Conservation (phyloP, 92 coral and sea anemone species). For the Epizoanthus illoricatus region DNA sequence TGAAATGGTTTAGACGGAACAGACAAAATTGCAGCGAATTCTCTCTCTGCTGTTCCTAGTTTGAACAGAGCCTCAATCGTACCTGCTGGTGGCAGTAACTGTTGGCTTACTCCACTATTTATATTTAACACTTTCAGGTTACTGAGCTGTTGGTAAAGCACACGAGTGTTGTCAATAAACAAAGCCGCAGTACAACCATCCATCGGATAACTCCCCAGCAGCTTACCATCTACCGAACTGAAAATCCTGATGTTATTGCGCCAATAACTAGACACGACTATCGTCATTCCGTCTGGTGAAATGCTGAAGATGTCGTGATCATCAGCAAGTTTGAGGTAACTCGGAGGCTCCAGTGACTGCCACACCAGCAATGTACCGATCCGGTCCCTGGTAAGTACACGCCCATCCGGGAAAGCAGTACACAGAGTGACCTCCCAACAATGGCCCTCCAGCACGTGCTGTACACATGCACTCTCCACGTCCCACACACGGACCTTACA, state of each 20-base stretch:
- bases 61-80: too few relatives aligned
- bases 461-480: not conserved
- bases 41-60: too few relatives aligned
- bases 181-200: not conserved
- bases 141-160: not conserved
- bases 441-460: not conserved
- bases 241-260: constrained; percentile 5
- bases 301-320: not conserved
- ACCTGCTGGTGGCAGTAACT: not conserved
- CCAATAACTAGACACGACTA: constrained; percentile 7
- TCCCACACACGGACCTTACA: constrained; percentile 25
- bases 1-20: too few relatives aligned
- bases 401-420: not conserved
- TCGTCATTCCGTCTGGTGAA: constrained; percentile 15
- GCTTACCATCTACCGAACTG: constrained; percentile 20
- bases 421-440: constrained; percentile 9
- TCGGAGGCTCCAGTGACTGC: constrained; percentile 24
- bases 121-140: not conserved
- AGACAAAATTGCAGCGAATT: too few relatives aligned
- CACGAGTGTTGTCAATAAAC: constrained; percentile 8
- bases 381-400: constrained; percentile 15
- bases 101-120: constrained; percentile 4
- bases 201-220: constrained; percentile 2
- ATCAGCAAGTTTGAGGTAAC: constrained; percentile 2
- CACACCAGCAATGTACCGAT: constrained; percentile 22